A percentile compares a stretch with the other conserved stretches of the same genome.
Evolutionary conservation across 64 coral and sea anemone genomes (phyloP).

Genomic region (Trachythela sp.): DNA sequence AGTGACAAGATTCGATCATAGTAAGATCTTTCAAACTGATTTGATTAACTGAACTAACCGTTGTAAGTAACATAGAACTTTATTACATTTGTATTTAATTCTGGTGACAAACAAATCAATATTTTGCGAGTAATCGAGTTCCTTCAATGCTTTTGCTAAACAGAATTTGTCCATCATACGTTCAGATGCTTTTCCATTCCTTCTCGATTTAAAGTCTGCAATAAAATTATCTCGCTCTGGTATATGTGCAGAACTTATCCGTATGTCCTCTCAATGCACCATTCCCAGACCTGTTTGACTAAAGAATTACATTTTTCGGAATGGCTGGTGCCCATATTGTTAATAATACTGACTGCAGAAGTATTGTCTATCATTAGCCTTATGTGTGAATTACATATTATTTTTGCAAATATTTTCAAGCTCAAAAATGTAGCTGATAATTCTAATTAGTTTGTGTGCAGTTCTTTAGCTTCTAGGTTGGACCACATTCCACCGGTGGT

Average conservation of each 20-base stretch:
- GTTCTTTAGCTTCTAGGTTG: background rate
- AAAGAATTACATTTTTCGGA: slow-evolving; percentile 4
- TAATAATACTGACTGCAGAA: slow-evolving; percentile 23
- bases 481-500: background rate
- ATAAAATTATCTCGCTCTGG: background rate
- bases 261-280: slow-evolving; percentile 11
- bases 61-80: background rate
- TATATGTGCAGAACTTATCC: slow-evolving; percentile 29
- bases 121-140: background rate
- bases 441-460: slow-evolving; percentile 13
- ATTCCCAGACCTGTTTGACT: slow-evolving; percentile 9
- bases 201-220: slow-evolving; percentile 25
- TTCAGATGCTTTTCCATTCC: background rate
- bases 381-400: background rate
- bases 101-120: slow-evolving; percentile 1
- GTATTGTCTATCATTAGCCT: slow-evolving; percentile 29
- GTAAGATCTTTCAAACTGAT: too few relatives aligned
- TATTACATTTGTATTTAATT: background rate
- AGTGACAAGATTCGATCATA: too few relatives aligned
- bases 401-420: background rate
- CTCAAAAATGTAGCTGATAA: background rate
- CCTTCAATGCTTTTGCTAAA: background rate
- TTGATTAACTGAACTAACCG: too few relatives aligned
- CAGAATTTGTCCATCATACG: background rate
- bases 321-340: slow-evolving; percentile 39